phyloP scores from a whole-genome alignment of 2,797 vertebrate species.

The Myotis planiceps region DNA sequence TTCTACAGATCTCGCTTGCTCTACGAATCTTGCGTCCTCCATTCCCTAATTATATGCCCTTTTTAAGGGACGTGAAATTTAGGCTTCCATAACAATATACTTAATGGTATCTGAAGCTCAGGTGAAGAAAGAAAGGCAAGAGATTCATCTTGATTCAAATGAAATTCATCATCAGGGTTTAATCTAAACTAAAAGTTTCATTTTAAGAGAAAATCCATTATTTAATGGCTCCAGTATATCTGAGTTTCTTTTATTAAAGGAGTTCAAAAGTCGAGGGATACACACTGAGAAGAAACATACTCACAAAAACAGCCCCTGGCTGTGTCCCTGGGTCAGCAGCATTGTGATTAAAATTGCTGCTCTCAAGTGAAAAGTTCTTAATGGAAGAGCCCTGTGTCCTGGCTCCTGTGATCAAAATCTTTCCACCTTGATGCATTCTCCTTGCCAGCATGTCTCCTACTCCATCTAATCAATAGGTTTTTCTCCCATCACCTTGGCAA shows the following conservation, averaged over 20 bases:
- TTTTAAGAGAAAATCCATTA: neutral
- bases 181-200: neutral
- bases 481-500: neutral
- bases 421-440: neutral
- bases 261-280: constrained; percentile 56
- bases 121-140: neutral
- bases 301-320: neutral
- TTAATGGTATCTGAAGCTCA: neutral
- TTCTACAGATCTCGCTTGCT: neutral
- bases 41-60: neutral
- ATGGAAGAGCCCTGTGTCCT: constrained; percentile 39
- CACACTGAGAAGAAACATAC: neutral
- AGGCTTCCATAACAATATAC: neutral
- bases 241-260: constrained; percentile 11
- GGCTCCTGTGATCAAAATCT: constrained; percentile 33
- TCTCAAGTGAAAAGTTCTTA: constrained; percentile 51
- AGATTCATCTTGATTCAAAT: neutral
- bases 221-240: neutral
- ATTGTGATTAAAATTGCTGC: constrained; percentile 61
- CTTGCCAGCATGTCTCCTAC: neutral
- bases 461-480: neutral
- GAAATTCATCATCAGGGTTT: constrained; percentile 2
- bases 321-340: neutral
- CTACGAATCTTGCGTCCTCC: neutral
- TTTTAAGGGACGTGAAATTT: neutral